These are phyloP conservation scores for Venturia canescens DNA, from an alignment of 1,140 invertebrate genomes.

Conservation along the genomic window DNA sequence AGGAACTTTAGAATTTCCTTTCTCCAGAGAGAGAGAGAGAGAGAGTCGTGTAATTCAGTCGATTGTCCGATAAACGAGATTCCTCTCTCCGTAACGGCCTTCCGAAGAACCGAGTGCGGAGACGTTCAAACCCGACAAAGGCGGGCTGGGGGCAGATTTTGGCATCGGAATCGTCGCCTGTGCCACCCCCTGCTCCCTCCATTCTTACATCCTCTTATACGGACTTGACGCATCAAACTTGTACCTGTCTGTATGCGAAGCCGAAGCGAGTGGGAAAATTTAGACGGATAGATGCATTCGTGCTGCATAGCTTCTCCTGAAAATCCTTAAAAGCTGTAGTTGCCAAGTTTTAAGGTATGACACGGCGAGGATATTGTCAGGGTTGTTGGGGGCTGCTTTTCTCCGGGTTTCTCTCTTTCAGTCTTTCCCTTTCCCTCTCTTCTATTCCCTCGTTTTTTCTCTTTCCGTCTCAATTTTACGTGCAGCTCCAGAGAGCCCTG, in stretches of 20 bases:
- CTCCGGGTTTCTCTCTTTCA: not conserved
- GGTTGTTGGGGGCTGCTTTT: not conserved
- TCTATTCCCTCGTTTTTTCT: not conserved
- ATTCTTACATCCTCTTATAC: not conserved
- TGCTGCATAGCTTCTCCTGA: slow-evolving; percentile 12
- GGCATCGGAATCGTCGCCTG: slow-evolving; percentile 1
- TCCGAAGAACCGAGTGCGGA: not conserved
- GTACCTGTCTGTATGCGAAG: not conserved
- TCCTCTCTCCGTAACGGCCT: not conserved
- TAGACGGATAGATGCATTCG: not conserved
- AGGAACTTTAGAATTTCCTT: not conserved
- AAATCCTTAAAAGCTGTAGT: slow-evolving; percentile 60
- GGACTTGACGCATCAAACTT: not conserved
- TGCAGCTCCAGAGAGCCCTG: slow-evolving; percentile 14
- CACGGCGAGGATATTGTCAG: slow-evolving; percentile 39
- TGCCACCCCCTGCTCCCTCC: not conserved
- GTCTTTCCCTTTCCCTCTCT: not conserved
- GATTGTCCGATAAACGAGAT: not conserved
- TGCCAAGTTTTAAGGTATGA: slow-evolving; percentile 63
- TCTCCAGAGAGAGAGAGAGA: not conserved
- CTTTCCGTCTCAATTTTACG: not conserved
- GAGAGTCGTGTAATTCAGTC: not conserved
- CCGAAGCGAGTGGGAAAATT: not conserved
- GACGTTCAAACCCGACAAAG: slow-evolving; percentile 15
- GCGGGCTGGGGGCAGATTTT: slow-evolving; percentile 1